Percentiles rank a stretch among this genome's conserved stretches.
Conservation (phyloP, 2,797 vertebrate genomes). For the Pipistrellus nathusii region DNA sequence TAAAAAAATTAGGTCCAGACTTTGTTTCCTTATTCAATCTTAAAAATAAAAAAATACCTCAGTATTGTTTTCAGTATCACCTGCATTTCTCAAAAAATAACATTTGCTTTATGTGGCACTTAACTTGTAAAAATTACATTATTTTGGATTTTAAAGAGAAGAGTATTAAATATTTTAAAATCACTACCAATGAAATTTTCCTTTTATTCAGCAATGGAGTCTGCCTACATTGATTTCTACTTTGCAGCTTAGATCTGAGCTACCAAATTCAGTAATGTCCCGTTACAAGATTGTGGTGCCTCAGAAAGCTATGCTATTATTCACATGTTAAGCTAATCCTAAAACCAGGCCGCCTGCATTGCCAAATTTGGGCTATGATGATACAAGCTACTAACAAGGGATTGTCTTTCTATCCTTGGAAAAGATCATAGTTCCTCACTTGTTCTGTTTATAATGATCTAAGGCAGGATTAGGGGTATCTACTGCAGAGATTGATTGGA, state of each 20-base stretch:
- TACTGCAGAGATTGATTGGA: not conserved
- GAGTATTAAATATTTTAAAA: conserved; percentile 82
- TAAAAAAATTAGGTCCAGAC: conserved; percentile 82
- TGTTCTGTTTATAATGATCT: not conserved
- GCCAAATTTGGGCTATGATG: not conserved
- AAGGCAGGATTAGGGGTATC: not conserved
- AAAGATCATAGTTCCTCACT: not conserved
- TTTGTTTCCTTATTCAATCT: conserved; percentile 85
- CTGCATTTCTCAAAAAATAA: conserved; percentile 74
- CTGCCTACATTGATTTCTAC: not conserved
- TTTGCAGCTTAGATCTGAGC: not conserved
- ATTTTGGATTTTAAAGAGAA: conserved; percentile 75
- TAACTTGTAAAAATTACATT: conserved; percentile 74
- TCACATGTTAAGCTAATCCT: not conserved
- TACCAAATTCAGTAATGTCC: not conserved
- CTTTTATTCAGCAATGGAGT: conserved; percentile 49
- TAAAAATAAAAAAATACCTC: conserved; percentile 88
- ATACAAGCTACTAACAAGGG: not conserved
- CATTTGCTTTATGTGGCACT: conserved; percentile 73
- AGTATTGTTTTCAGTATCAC: conserved; percentile 77
- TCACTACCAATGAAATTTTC: conserved; percentile 58
- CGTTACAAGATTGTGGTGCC: not conserved
- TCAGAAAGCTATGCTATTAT: not conserved
- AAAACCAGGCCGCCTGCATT: not conserved
- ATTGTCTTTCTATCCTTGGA: not conserved